Percentiles rank a stretch among this genome's conserved stretches.
These are phyloP conservation scores for Lasioglossum pauxillum DNA, from an alignment of 2,888 invertebrate genomes.

Conservation along the genomic window DNA sequence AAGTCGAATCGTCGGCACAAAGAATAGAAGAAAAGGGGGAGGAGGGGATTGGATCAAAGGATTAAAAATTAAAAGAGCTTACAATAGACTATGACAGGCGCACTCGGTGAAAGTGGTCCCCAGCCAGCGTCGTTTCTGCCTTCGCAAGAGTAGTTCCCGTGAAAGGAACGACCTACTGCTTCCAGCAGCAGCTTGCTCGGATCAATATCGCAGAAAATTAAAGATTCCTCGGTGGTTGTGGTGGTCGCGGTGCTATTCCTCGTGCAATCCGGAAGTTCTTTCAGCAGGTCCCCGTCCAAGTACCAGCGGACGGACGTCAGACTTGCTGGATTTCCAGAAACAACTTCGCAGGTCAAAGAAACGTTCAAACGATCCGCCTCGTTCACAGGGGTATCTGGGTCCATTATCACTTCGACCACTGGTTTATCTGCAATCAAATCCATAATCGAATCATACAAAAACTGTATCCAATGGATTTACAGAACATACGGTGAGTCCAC, in stretches of 20 bases:
- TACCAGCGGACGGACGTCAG: slow-evolving; percentile 94
- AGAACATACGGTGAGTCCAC: too few species aligned
- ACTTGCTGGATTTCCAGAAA: slow-evolving; percentile 91
- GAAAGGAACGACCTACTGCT: slow-evolving; percentile 94
- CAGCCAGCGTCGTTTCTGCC: slow-evolving; percentile 95
- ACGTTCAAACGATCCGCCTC: slow-evolving; percentile 93
- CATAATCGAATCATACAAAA: background rate
- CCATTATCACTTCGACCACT: slow-evolving; percentile 91
- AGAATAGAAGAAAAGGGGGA: background rate
- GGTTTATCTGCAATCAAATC: slow-evolving; percentile 89
- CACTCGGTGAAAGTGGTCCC: slow-evolving; percentile 92
- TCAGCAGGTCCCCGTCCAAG: slow-evolving; percentile 92
- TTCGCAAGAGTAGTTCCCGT: slow-evolving; percentile 97
- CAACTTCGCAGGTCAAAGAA: slow-evolving; percentile 92
- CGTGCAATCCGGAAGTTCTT: slow-evolving; percentile 93
- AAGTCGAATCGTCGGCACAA: background rate
- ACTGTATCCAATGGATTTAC: background rate
- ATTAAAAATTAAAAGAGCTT: slow-evolving; percentile 82
- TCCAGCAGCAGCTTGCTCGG: slow-evolving; percentile 94
- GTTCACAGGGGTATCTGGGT: slow-evolving; percentile 90
- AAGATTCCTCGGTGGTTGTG: slow-evolving; percentile 77
- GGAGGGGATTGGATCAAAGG: slow-evolving; percentile 20
- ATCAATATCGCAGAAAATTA: slow-evolving; percentile 92
- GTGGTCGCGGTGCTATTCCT: slow-evolving; percentile 81
- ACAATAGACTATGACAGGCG: slow-evolving; percentile 93